Conservation (phyloP, 2,888 invertebrate genomes). For the Oithona nana region DNA sequence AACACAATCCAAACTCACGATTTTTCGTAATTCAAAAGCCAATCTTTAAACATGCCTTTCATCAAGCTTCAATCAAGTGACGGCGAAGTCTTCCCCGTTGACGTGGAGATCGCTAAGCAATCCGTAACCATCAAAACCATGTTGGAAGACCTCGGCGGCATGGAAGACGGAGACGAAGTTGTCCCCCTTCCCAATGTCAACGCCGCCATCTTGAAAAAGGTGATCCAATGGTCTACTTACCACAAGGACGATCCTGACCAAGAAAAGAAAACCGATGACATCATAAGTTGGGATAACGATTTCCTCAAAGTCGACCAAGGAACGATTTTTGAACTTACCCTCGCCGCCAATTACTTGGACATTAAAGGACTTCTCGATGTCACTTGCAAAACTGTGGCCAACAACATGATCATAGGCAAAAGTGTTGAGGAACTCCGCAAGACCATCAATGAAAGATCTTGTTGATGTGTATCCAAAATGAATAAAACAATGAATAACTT, state of each 20-base stretch:
- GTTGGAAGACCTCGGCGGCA: slow-evolving; percentile 64
- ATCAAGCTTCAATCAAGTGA: slow-evolving; percentile 88
- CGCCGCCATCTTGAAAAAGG: slow-evolving; percentile 85
- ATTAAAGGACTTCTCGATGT: slow-evolving; percentile 80
- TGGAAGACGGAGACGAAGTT: slow-evolving; percentile 63
- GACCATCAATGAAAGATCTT: too few relatives aligned
- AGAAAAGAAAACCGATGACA: slow-evolving; percentile 96
- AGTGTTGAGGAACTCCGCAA: slow-evolving; percentile 93
- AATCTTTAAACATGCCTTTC: too few relatives aligned
- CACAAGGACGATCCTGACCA: slow-evolving; percentile 92
- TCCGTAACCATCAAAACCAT: slow-evolving; percentile 96
- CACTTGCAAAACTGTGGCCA: slow-evolving; percentile 93
- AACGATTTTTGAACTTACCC: slow-evolving; percentile 80
- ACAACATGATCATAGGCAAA: slow-evolving; percentile 97
- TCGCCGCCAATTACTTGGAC: slow-evolving; percentile 91
- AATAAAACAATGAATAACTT: too few relatives aligned
- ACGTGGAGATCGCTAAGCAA: slow-evolving; percentile 90
- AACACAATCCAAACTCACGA: too few relatives aligned
- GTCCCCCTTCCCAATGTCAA: slow-evolving; percentile 94
- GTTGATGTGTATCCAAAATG: too few relatives aligned
- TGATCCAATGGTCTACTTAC: slow-evolving; percentile 73
- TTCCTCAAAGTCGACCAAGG: slow-evolving; percentile 87
- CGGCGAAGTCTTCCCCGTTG: slow-evolving; percentile 85
- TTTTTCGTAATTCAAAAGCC: too few relatives aligned
- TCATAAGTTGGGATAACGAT: slow-evolving; percentile 96